Evolutionary conservation across 2,113 vertebrate genomes (phyloP), one percentile per base, ranked within the genome.

Genomic region (Scomber japonicus): DNA sequence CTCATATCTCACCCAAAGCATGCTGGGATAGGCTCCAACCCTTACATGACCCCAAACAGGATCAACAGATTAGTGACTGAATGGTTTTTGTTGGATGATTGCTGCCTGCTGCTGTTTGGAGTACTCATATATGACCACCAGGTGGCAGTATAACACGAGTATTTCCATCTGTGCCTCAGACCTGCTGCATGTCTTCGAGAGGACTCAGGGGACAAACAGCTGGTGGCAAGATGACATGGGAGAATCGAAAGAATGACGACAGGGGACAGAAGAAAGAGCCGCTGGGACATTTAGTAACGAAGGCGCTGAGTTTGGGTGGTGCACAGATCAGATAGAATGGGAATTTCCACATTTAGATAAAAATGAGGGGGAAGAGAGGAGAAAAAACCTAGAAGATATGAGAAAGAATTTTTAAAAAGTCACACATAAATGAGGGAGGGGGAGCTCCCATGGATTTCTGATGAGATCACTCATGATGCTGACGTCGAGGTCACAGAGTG

Each of bases 101-200:
- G 44, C 21, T 14, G 4, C 64, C 64, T 31, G 48, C 19, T 12
- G 2, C 27, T 1, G 27, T 21, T 11, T 70, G 84, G 45, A 78
- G 56, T 63, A 5, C 27, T 54, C 0, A 5, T 59, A 7, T 17
- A 11, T 62, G 3, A 1, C 3, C 91, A 85, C 69, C 14, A 86
- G 92, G 86, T 78, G 89, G 88, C 89, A 75, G 78, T 44, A 21
- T 57, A 30, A 68, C 73, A 40, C 44, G 60, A 14, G 31, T 15
- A 46, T 48, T 45, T 13, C 3, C 4, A 16, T 5, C 5, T 0
- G n/a, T 51, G 2, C 35, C 16, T 46, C 21, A 53, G 54, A 60
- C 49, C 48, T 27, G 2, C 24, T 27, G 24, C 24, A 3, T 27
- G 24, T 27, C 24, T 27, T 56, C 51, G 16, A 30, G 62, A 53